Evolutionary conservation across 2,888 invertebrate species (phyloP), one percentile per base, ranked within the genome.

Genomic region (Rotaria socialis): DNA sequence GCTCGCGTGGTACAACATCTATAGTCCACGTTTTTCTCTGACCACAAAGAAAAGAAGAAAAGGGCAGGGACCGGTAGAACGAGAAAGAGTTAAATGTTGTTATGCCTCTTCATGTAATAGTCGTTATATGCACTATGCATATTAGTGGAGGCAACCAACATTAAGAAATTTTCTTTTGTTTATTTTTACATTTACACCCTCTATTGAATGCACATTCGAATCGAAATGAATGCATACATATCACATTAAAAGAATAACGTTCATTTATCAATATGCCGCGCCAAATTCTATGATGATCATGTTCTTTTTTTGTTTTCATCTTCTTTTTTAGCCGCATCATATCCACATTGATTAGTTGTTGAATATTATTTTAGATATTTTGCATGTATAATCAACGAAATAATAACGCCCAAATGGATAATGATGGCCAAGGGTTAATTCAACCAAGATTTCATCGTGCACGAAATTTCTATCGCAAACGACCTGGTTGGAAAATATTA

Each of bases 381-480:
- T 35, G 6, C 19, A 67, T 67, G 67, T 67, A 67, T 67, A 67
- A 19, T 35, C 67, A 67, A 67, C 67, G 35, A 41, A 67, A 67
- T 67, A 27, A 27, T 19, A 35, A 67, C 35, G 67, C 67, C 35
- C 35, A 67, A 67, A 19, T 19, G 67, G 67, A 67, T 67, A 35
- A 67, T 67, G 67, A 67, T 35, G 35, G 67, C 19, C 67, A 35
- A 41, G 67, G 67, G 19, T 35, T 16, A 27, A 19, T 41, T 4
- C 67, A 35, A 19, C 67, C 35, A 41, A 35, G 10, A 8, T 27
- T 10, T 2, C 27, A 67, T 7, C 67, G 67, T 67, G 14, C 67
- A 67, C 67, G 67, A 67, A 35, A 67, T 27, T 67, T 67, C 41
- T 67, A 67, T 67, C 67, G 67, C 27, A 67, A 67, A 67, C 67